Base-by-base conservation (phyloP, 2,113 vertebrate genomes). In the Puffinus mauretanicus region DNA sequence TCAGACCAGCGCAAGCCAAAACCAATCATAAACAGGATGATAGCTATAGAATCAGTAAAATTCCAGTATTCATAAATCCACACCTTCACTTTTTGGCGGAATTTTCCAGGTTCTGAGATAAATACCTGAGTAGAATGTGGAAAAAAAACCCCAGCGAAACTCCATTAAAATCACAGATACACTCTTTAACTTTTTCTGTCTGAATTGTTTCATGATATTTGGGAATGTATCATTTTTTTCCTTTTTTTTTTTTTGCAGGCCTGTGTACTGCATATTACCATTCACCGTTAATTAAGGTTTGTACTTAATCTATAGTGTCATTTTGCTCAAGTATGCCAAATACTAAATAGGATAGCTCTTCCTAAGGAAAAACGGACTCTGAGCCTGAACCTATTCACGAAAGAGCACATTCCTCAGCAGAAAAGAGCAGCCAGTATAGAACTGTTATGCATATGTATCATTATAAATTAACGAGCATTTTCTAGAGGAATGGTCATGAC, bases 61-160 rank as follows among this genome's bases (percentile, higher is more conserved):
- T 99, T 99, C 99, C 99, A 99, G 96, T 99, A 99, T 94, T 99
- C 99, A 47, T 98, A 98, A 94, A 99, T 98, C 99, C 99, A 99
- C 76, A 99, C 97, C 96, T 99, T 99, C 92, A 99, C 96, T 96
- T 99, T 99, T 93, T 99, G 99, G 62, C 79, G 97, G 85, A 99
- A 98, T 91, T 99, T 99, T 87, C 98, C 98, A 12, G 99, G 99
- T 95, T 99, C 99, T 54, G 99, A 99, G 97, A 99, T 98, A 93
- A 98, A 98, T 8, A 99, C 98, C 99, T 99, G 82, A 93, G 66
- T 22, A 82, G 71, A 97, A 85, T 66, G 4, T 7, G 36, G 22
- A 5, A 13, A 16, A 46, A 82, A 88, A 73, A 22, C 3, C 0
- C 5, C 11, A 21, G 8, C 1, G 2, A 60, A 62, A 57, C 44